Percentiles rank a stretch among this genome's conserved stretches.
phyloP scores from a whole-genome alignment of 2,113 vertebrate species.

The Sapayoa aenigma region DNA sequence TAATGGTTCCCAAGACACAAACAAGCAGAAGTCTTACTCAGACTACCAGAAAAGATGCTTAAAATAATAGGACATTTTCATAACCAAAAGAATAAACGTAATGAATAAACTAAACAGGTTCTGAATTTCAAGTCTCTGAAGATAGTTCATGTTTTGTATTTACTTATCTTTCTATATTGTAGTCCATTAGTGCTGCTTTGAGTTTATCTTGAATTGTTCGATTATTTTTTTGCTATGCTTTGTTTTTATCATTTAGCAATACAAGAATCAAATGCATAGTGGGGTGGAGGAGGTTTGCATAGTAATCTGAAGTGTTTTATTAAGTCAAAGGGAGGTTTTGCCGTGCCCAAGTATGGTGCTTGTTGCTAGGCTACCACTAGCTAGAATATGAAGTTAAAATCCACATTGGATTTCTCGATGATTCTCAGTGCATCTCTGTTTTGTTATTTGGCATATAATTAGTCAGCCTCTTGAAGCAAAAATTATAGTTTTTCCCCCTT shows the following conservation, averaged over 20 bases:
- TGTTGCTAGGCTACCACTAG: slow-evolving; percentile 76
- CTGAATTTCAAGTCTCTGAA: neutral
- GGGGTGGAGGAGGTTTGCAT: neutral
- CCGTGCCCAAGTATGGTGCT: slow-evolving; percentile 41
- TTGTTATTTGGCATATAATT: slow-evolving; percentile 62
- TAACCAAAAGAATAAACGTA: neutral
- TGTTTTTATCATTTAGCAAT: neutral
- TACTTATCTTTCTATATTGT: neutral
- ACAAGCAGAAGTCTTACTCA: neutral
- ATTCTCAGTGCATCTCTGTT: slow-evolving; percentile 25
- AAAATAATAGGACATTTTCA: neutral
- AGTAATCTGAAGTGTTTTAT: slow-evolving; percentile 41
- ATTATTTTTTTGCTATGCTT: neutral
- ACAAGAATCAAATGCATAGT: neutral
- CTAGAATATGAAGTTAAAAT: slow-evolving; percentile 65
- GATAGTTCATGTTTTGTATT: neutral
- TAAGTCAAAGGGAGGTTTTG: slow-evolving; percentile 34
- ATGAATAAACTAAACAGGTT: neutral
- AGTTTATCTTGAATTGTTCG: neutral
- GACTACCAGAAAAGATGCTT: neutral
- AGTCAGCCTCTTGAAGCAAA: slow-evolving; percentile 65
- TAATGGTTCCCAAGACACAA: neutral
- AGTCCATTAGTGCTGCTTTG: neutral
- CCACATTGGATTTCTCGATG: slow-evolving; percentile 44
- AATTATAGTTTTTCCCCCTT: slow-evolving; percentile 65